Evolutionary conservation across 2,888 invertebrate species (phyloP).

Genomic region (Trileptium ribeirensis): DNA sequence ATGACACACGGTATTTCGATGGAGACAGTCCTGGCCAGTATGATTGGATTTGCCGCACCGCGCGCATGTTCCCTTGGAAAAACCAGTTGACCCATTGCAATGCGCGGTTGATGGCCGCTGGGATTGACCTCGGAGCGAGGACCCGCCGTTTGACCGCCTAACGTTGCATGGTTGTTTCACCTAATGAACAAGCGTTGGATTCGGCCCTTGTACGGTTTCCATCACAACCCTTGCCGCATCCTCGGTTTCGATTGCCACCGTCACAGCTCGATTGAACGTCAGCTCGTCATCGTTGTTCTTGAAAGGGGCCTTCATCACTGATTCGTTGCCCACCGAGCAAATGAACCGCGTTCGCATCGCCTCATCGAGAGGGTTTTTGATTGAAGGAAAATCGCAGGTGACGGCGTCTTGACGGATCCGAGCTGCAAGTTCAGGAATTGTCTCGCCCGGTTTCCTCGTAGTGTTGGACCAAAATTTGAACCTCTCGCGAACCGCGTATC

Average conservation of each 20-base stretch:
- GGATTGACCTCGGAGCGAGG: too few relatives aligned
- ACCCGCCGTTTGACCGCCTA: too few relatives aligned
- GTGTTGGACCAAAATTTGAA: slow-evolving; percentile 33
- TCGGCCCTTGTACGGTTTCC: slow-evolving; percentile 31
- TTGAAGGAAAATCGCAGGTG: slow-evolving; percentile 32
- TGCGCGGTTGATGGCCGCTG: too few relatives aligned
- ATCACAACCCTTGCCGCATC: slow-evolving; percentile 34
- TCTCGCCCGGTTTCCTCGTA: slow-evolving; percentile 32
- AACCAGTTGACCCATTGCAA: too few relatives aligned
- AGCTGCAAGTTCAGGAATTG: slow-evolving; percentile 30
- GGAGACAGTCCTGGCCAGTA: background rate
- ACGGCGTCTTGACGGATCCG: slow-evolving; percentile 34
- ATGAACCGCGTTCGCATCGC: slow-evolving; percentile 35
- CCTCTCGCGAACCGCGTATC: slow-evolving; percentile 30
- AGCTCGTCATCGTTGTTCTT: slow-evolving; percentile 31
- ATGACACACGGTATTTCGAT: slow-evolving; percentile 23
- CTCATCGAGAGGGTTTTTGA: slow-evolving; percentile 32
- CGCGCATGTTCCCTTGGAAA: too few relatives aligned
- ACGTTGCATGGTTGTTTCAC: too few relatives aligned
- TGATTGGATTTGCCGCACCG: background rate
- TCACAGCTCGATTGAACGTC: slow-evolving; percentile 26
- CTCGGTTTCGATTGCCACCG: slow-evolving; percentile 34
- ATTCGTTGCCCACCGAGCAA: slow-evolving; percentile 30
- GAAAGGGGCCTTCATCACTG: slow-evolving; percentile 32
- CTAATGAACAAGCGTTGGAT: slow-evolving; percentile 24